These are phyloP conservation scores for Orchesella cincta DNA, from an alignment of 1,140 invertebrate genomes.

Conservation along the genomic window DNA sequence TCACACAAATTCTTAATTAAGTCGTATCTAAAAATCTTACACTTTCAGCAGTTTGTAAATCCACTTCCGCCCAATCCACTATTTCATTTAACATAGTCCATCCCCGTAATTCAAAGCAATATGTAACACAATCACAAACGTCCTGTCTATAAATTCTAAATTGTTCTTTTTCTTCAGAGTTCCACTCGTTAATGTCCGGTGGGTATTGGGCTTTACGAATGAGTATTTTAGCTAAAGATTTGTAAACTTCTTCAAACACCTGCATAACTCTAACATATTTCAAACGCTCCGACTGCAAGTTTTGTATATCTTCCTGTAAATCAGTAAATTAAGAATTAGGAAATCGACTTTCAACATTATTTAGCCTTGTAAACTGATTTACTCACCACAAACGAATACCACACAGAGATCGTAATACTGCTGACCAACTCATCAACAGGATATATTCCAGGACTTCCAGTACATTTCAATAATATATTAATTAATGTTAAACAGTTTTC, in stretches of 20 bases:
- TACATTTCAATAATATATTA: conserved; percentile 45
- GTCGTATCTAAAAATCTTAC: conserved; percentile 30
- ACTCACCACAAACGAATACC: conserved; percentile 50
- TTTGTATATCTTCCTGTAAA: conserved; percentile 49
- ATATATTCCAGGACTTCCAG: conserved; percentile 42
- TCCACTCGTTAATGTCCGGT: conserved; percentile 40
- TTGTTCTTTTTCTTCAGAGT: conserved; percentile 46
- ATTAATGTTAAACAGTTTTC: conserved; percentile 42
- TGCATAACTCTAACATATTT: conserved; percentile 48
- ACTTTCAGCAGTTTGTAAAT: conserved; percentile 38
- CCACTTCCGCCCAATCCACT: conserved; percentile 38
- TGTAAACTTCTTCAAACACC: conserved; percentile 49
- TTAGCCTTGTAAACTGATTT: neutral
- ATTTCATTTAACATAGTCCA: conserved; percentile 49
- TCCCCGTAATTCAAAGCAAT: conserved; percentile 49
- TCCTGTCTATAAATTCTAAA: conserved; percentile 50
- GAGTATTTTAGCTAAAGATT: conserved; percentile 43
- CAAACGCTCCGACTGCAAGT: conserved; percentile 39
- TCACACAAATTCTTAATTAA: neutral
- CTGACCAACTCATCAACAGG: conserved; percentile 48
- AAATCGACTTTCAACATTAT: neutral
- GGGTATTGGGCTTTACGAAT: conserved; percentile 47
- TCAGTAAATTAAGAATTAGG: conserved; percentile 17
- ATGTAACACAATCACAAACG: conserved; percentile 48
- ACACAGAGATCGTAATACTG: conserved; percentile 48